Evolutionary conservation across 1,140 invertebrate genomes (phyloP).

Genomic region (Spodoptera frugiperda): DNA sequence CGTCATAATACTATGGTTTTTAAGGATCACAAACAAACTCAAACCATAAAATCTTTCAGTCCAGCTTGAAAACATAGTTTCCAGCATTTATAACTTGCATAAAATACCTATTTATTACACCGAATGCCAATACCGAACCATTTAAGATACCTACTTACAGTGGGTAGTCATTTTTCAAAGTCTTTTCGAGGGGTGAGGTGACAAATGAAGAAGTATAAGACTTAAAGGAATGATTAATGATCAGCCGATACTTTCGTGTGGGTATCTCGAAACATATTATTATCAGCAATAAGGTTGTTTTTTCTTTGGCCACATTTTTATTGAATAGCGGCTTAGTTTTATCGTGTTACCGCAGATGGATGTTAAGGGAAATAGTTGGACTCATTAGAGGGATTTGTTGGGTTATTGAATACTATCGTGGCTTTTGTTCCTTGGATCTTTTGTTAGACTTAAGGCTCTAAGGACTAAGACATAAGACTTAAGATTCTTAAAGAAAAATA

Average conservation of each 20-base stretch:
- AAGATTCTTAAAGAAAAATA: no score
- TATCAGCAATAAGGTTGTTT: conserved; percentile 1
- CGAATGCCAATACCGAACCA: not conserved
- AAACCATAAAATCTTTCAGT: no score
- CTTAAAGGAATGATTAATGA: conserved; percentile 67
- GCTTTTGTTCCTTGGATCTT: no score
- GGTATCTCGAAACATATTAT: conserved; percentile 39
- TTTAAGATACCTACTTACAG: conserved; percentile 50
- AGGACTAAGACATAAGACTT: no score
- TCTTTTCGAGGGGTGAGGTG: conserved; percentile 66
- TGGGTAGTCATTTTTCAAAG: conserved; percentile 74
- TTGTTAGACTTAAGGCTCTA: no score
- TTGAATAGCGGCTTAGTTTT: not conserved
- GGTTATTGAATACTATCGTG: no score
- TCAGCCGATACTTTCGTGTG: conserved; percentile 49
- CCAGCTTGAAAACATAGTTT: no score
- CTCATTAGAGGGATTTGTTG: no score
- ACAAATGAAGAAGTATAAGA: conserved; percentile 76
- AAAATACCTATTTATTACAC: conserved; percentile 4
- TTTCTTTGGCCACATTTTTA: not conserved
- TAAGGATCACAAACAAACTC: no score
- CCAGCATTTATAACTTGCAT: not conserved
- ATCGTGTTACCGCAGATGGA: not conserved
- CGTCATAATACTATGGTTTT: no score
- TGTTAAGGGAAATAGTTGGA: no score